These are phyloP conservation scores for Sylvia borin DNA, from an alignment of 2,797 vertebrate species.

Conservation along the genomic window DNA sequence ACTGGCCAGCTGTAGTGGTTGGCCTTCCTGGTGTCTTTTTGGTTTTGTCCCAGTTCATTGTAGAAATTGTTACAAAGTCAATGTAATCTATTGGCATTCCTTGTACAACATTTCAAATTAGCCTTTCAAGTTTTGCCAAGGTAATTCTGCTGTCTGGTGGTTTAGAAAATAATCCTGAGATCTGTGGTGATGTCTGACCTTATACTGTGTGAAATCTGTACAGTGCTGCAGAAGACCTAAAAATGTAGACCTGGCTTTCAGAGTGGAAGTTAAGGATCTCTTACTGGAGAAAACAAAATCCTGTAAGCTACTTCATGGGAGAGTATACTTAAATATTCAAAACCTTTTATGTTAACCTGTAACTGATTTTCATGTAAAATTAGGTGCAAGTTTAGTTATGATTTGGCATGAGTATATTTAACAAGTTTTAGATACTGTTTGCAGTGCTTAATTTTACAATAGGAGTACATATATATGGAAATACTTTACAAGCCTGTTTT, in stretches of 20 bases:
- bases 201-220: neutral
- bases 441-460: neutral
- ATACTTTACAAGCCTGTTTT: neutral
- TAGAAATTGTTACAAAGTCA: neutral
- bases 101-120: neutral
- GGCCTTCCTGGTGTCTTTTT: neutral
- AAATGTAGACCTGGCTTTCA: neutral
- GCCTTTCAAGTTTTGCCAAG: neutral
- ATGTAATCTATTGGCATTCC: neutral
- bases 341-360: neutral
- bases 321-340: neutral
- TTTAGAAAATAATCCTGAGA: neutral
- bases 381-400: neutral
- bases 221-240: neutral
- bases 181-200: neutral
- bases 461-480: fast-evolving
- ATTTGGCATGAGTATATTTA: neutral
- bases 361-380: neutral
- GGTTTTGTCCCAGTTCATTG: neutral
- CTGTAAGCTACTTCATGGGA: neutral
- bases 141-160: neutral
- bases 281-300: neutral
- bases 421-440: neutral
- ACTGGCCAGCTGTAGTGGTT: neutral
- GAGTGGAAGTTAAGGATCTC: neutral